These are phyloP conservation scores for Cotesia vestalis DNA, from an alignment of 1,140 invertebrate species.

Conservation along the genomic window DNA sequence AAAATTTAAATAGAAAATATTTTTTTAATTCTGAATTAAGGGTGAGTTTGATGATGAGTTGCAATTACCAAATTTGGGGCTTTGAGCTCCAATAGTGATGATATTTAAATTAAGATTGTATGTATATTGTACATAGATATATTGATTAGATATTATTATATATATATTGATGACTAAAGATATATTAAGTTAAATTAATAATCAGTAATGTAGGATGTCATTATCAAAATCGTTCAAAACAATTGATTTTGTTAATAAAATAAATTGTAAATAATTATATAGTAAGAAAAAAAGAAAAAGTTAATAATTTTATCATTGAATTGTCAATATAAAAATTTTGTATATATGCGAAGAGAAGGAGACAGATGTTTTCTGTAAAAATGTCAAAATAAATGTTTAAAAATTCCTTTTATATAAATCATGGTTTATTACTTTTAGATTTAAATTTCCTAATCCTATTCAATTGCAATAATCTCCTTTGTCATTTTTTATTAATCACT, in stretches of 20 bases:
- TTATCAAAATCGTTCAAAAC: too few species aligned
- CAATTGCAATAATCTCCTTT: background rate
- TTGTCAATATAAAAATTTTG: too few species aligned
- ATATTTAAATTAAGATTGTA: background rate
- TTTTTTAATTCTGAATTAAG: background rate
- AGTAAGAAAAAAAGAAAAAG: constrained; percentile 7
- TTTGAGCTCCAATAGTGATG: background rate
- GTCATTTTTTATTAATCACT: too few species aligned
- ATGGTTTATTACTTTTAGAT: constrained; percentile 30
- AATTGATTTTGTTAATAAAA: too few species aligned
- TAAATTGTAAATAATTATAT: background rate
- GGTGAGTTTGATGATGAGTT: background rate
- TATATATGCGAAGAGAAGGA: background rate
- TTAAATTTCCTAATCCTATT: constrained; percentile 3
- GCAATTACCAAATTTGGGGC: constrained; percentile 11
- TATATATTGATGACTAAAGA: too few species aligned
- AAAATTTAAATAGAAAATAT: background rate
- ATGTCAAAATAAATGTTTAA: constrained; percentile 57
- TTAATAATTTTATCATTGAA: constrained; percentile 9
- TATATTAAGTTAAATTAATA: too few species aligned
- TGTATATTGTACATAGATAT: constrained; percentile 22
- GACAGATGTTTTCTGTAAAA: constrained; percentile 33
- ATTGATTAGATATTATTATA: background rate
- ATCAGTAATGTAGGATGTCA: too few species aligned
- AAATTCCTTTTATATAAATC: constrained; percentile 46